These are phyloP conservation scores for Burhinus oedicnemus DNA, from an alignment of 2,113 vertebrate genomes.

Conservation along the genomic window DNA sequence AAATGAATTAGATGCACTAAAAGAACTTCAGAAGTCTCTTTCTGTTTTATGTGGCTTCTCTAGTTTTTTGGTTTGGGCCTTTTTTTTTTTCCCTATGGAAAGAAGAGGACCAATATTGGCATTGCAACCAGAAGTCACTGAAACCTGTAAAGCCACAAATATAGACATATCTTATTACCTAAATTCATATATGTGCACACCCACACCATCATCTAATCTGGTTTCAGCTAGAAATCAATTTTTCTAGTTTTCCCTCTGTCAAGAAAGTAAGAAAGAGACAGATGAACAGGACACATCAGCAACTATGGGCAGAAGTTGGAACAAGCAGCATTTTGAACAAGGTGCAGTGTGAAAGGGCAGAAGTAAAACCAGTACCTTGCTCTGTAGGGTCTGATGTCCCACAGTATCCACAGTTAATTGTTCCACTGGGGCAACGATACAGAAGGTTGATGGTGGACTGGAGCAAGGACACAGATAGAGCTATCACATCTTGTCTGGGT, in stretches of 20 bases:
- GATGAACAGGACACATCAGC: not conserved
- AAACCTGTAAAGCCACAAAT: not conserved
- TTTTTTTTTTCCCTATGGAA: not conserved
- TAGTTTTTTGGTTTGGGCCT: too few species aligned
- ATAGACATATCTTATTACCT: not conserved
- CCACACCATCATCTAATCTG: not conserved
- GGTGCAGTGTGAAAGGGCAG: not conserved
- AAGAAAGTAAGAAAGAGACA: not conserved
- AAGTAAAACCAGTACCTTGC: not conserved
- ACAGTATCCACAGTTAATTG: not conserved
- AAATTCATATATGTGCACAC: not conserved
- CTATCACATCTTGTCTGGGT: not conserved
- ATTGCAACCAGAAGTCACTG: not conserved
- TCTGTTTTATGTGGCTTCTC: not conserved
- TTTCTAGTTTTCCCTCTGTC: not conserved
- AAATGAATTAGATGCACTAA: not conserved
- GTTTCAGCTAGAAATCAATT: not conserved
- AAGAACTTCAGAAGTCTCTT: not conserved
- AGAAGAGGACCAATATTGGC: not conserved
- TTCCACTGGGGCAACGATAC: not conserved
- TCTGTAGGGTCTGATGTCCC: not conserved
- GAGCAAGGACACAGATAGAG: not conserved
- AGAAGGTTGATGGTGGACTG: not conserved
- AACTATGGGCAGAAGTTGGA: not conserved
- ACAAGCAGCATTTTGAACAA: not conserved